Percentiles rank a stretch among this genome's conserved stretches.
Conservation (phyloP, 37 sponge, comb jelly and placozoan genomes). For the Oscarella lobularis region DNA sequence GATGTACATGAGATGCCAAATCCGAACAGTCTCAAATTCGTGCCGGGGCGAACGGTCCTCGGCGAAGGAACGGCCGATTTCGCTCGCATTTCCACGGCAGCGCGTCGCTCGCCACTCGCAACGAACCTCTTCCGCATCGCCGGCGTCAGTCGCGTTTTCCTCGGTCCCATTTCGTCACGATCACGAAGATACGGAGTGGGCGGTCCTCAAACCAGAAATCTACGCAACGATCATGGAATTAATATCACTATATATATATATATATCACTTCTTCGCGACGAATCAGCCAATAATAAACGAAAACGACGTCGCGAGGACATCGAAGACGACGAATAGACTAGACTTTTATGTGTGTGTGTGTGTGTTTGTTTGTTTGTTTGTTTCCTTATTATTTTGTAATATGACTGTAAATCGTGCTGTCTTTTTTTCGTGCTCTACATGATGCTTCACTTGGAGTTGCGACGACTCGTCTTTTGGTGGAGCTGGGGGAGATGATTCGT, state of each 20-base stretch:
- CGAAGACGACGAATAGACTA: no score
- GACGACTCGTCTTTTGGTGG: no score
- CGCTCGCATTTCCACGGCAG: conserved; percentile 29
- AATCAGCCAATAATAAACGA: conserved; percentile 70
- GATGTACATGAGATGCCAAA: conserved; percentile 96
- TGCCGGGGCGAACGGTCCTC: conserved; percentile 79
- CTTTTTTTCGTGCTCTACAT: no score
- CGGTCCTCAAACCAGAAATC: conserved; percentile 69
- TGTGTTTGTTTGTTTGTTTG: no score
- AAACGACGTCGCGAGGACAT: no score
- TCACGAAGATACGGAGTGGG: conserved; percentile 72
- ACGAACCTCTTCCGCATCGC: conserved; percentile 71
- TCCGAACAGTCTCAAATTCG: conserved; percentile 94
- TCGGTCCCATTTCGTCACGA: conserved; percentile 78
- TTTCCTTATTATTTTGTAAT: no score
- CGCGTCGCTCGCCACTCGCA: conserved; percentile 55
- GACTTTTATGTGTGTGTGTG: no score
- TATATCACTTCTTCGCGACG: conserved; percentile 85
- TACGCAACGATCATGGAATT: conserved; percentile 91
- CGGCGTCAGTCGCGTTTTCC: conserved; percentile 84
- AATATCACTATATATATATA: no score
- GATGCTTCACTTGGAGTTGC: no score
- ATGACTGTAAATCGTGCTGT: no score
- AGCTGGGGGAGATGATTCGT: no score
- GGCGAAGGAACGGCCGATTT: conserved; percentile 62